phyloP scores from a whole-genome alignment of 2,113 vertebrate species.

The Hippocampus barbouri region DNA sequence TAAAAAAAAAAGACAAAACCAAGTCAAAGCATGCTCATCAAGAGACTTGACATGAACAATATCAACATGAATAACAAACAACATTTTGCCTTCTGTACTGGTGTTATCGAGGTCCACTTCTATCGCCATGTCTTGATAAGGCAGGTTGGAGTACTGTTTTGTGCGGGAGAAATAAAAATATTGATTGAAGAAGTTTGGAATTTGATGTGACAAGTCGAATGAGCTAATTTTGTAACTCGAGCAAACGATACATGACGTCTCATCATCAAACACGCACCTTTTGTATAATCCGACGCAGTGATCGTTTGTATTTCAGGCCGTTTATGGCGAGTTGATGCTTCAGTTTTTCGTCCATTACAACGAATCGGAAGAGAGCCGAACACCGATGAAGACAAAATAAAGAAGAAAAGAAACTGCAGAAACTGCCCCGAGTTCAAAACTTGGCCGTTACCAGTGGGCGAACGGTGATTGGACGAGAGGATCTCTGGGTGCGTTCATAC shows the following conservation, averaged over 20 bases:
- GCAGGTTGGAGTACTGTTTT: constrained; percentile 63
- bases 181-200: background rate
- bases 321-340: constrained; percentile 9
- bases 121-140: constrained; percentile 20
- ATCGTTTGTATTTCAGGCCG: constrained; percentile 16
- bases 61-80: background rate
- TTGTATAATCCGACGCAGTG: constrained; percentile 54
- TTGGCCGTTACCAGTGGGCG: background rate
- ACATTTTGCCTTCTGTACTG: background rate
- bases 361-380: fast-evolving
- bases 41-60: background rate
- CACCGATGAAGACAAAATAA: background rate
- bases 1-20: constrained; percentile 22
- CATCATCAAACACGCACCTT: constrained; percentile 43
- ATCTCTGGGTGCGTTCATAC: background rate
- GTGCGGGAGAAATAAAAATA: background rate
- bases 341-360: background rate
- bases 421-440: constrained; percentile 35
- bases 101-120: constrained; percentile 50
- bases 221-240: background rate
- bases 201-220: background rate
- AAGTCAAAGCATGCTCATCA: background rate
- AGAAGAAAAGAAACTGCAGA: background rate
- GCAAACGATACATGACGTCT: background rate
- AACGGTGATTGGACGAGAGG: constrained; percentile 47